Percentiles rank a stretch among this genome's conserved stretches.
These are phyloP conservation scores for Tetragnatha versicolor DNA, from an alignment of 1,140 invertebrate species.

Conservation along the genomic window DNA sequence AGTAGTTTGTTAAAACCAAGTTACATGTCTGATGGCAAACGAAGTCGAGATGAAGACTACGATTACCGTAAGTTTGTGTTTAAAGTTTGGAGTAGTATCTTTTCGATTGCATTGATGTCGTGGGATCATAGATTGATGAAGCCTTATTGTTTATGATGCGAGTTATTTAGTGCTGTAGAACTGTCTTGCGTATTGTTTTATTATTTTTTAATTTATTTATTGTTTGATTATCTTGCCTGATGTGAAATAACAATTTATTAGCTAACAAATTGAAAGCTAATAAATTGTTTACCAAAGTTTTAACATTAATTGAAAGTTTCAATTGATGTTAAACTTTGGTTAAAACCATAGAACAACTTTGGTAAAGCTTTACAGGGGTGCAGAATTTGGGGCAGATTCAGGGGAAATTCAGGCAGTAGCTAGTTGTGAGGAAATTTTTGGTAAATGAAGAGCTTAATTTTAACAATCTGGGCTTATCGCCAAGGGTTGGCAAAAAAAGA, in stretches of 20 bases:
- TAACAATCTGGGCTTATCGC: too few relatives aligned
- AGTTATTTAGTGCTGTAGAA: neutral
- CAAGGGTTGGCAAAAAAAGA: too few relatives aligned
- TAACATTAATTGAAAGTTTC: too few relatives aligned
- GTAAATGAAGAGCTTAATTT: too few relatives aligned
- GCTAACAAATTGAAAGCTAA: too few relatives aligned
- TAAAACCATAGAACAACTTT: too few relatives aligned
- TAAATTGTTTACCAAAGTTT: too few relatives aligned
- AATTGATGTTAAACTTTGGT: too few relatives aligned
- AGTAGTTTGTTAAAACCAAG: constrained; percentile 66
- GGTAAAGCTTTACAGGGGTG: too few relatives aligned
- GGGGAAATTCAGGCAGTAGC: too few relatives aligned
- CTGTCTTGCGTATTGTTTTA: neutral
- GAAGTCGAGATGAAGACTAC: constrained; percentile 46
- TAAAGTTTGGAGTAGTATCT: neutral
- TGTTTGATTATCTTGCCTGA: neutral
- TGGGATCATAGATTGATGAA: neutral
- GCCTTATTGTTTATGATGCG: neutral
- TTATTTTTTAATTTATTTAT: neutral
- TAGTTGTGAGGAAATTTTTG: too few relatives aligned
- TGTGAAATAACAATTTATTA: neutral
- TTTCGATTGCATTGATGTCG: neutral
- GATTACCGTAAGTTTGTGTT: constrained; percentile 37
- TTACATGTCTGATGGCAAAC: constrained; percentile 63
- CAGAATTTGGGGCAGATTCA: too few relatives aligned